Conservation (phyloP, 2,113 vertebrate genomes). For the Pluvialis apricaria region DNA sequence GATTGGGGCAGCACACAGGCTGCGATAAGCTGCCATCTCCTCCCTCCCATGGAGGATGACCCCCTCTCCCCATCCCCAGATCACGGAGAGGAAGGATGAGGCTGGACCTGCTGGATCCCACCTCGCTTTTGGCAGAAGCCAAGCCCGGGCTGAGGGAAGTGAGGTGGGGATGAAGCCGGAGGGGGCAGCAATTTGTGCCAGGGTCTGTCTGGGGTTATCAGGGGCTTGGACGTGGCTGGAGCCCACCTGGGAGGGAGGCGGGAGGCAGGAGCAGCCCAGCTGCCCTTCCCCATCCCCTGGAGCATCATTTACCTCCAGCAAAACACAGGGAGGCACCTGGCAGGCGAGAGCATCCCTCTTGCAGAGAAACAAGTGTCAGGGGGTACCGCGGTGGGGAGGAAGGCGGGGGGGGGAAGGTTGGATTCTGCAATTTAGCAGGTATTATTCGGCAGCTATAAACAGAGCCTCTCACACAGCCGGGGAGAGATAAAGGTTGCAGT, state of each 20-base stretch:
- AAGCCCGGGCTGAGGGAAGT: background rate
- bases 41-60: background rate
- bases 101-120: background rate
- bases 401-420: background rate
- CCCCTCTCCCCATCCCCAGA: background rate
- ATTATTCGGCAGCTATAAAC: conserved; percentile 59
- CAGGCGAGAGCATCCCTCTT: background rate
- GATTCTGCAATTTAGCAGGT: conserved; percentile 49
- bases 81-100: background rate
- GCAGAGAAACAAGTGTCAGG: conserved; percentile 10
- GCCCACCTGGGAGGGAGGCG: background rate
- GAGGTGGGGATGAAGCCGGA: background rate
- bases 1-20: background rate
- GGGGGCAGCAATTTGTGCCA: background rate
- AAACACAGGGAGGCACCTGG: background rate
- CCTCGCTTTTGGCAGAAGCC: background rate
- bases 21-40: background rate
- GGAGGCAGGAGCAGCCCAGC: background rate
- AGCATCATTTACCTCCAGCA: background rate
- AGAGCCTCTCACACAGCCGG: conserved; percentile 33
- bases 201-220: background rate
- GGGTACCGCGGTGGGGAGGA: background rate
- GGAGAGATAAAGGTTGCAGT: conserved; percentile 63
- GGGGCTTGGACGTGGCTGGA: background rate
- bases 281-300: background rate